A percentile compares a stretch with the other conserved stretches of the same genome.
Conservation (phyloP, 2,797 vertebrate genomes). For the Carduelis carduelis region DNA sequence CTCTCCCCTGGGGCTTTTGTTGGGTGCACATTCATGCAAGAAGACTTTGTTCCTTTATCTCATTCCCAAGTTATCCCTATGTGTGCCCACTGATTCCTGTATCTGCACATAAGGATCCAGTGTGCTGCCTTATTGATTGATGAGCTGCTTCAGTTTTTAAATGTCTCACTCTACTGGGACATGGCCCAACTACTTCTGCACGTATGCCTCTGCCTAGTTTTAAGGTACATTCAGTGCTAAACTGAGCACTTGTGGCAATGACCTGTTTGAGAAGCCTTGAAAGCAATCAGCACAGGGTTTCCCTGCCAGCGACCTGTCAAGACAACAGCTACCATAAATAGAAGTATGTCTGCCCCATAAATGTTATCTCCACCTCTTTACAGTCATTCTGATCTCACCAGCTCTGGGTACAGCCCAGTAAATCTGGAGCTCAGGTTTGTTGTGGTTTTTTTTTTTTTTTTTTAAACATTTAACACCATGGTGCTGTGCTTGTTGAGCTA, state of each 20-base stretch:
- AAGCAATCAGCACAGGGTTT: neutral
- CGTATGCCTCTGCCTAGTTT: neutral
- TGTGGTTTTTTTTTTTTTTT: neutral
- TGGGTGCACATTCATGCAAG: neutral
- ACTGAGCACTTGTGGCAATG: neutral
- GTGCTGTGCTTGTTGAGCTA: neutral
- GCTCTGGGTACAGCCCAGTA: neutral
- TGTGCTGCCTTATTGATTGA: neutral
- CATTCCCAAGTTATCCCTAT: neutral
- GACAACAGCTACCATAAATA: neutral
- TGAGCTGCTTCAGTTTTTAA: neutral
- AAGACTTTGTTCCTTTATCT: neutral
- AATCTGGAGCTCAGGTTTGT: neutral
- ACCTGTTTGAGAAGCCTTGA: neutral
- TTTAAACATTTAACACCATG: neutral
- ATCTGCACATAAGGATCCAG: neutral
- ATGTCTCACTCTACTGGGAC: neutral
- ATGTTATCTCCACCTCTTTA: neutral
- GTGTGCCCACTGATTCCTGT: rapidly evolving
- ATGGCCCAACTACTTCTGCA: neutral
- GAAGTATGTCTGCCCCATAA: neutral
- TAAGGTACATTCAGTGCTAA: neutral
- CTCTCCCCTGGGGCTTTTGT: neutral
- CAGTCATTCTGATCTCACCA: neutral
- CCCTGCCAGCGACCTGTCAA: neutral